Evolutionary conservation across 2,113 vertebrate genomes (phyloP), one percentile per base, ranked within the genome.

Genomic region (Halcyon malimbica): DNA sequence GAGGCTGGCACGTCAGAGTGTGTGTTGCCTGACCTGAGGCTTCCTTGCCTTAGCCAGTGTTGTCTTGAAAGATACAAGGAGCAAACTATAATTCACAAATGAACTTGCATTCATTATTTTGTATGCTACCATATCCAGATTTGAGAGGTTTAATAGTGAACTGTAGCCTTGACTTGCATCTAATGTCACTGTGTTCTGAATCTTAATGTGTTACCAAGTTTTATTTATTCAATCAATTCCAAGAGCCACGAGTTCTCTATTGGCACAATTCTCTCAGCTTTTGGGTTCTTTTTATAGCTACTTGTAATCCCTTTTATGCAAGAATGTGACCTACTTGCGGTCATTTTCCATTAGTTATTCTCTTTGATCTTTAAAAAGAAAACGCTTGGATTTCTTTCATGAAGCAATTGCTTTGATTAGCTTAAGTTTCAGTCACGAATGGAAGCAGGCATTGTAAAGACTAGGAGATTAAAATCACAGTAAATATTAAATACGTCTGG

Each of bases 261-360:
- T 95, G 90, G 88, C 90, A 94, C 68, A 86, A 48, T 95, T 96
- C 62, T 95, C 59, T 67, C 42, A 89, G 96, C 71, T 89, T 78
- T 92, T 95, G 39, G 67, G 86, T 94, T 92, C 92, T 93, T 95
- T 95, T 93, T 94, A 82, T 90, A 95, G 90, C 80, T 87, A 18
- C 76, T 90, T 93, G 51, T 90, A 81, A 91, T 95, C 73, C 75
- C 83, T 91, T 93, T 89, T 87, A 57, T 94, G 80, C 64, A 93
- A 81, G 90, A 92, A 80, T 96, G 76, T 96, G 95, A 96, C 90
- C 94, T 92, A 94, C 88, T 97, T 96, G 89, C 90, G 92, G 88
- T 87, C 79, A 23, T 91, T 94, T 94, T 81, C 69, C 48, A 87
- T 97, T 81, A 64, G 69, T 56, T 94, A 87, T 91, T 97, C 89